A percentile compares a stretch with the other conserved stretches of the same genome.
Evolutionary conservation across 2,113 vertebrate species (phyloP).

Genomic region (Gopherus flavomarginatus): DNA sequence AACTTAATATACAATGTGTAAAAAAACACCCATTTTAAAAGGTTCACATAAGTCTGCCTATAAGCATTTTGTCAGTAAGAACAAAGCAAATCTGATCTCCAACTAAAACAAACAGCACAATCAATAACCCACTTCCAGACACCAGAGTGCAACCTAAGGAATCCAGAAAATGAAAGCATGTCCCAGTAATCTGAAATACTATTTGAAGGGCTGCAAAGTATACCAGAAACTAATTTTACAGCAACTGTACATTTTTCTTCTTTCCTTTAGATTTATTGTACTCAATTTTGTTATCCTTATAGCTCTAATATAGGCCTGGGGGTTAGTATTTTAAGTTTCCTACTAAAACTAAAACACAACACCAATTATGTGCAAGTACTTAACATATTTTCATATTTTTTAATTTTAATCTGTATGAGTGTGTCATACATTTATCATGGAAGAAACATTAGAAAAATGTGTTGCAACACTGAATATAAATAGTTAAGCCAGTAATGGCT

Average conservation of each 20-base stretch:
- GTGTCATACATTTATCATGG: background rate
- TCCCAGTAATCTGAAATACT: background rate
- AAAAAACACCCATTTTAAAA: conserved; percentile 41
- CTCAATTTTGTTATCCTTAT: background rate
- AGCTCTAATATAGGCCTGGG: background rate
- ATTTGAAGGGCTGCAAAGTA: conserved; percentile 3
- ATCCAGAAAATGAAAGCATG: background rate
- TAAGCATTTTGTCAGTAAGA: background rate
- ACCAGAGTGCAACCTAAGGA: background rate
- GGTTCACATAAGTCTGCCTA: conserved; percentile 7
- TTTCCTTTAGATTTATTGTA: background rate
- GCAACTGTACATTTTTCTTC: background rate
- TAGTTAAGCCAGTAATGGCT: conserved; percentile 5
- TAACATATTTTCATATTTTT: background rate
- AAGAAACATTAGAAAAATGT: background rate
- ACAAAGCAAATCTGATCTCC: conserved; percentile 4
- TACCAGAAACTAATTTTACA: background rate
- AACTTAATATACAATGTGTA: background rate
- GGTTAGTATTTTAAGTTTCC: background rate
- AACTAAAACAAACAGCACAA: conserved; percentile 34
- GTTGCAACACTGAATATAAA: background rate
- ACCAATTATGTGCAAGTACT: background rate
- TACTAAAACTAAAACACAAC: background rate
- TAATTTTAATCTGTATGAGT: too few species aligned
- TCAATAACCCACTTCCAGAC: background rate